These are phyloP conservation scores for Drosophila cardini DNA, from an alignment of 1,140 invertebrate species.

Conservation along the genomic window DNA sequence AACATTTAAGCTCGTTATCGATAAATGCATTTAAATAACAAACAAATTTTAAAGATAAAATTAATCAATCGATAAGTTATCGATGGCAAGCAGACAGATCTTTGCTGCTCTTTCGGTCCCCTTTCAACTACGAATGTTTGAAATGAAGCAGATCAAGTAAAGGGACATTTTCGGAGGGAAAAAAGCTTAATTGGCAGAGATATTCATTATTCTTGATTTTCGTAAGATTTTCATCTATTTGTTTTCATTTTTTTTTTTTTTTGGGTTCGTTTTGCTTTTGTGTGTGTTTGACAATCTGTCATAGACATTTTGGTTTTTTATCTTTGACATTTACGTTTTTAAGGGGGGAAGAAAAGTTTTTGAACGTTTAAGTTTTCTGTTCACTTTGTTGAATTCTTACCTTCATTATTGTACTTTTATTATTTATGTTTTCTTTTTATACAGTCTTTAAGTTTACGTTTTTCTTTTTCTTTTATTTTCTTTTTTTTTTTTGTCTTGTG, in stretches of 20 bases:
- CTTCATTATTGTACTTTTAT: conserved; percentile 68
- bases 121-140: neutral
- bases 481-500: conserved; percentile 32
- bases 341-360: conserved; percentile 39
- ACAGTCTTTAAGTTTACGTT: too few species aligned
- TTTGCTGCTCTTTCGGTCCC: conserved; percentile 1
- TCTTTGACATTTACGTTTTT: conserved; percentile 6
- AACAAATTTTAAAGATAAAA: too few species aligned
- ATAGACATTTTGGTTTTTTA: conserved; percentile 16
- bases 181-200: neutral
- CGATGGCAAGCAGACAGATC: conserved; percentile 1
- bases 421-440: conserved; percentile 42
- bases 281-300: conserved; percentile 16
- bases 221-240: neutral
- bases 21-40: neutral
- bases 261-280: neutral
- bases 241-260: conserved; percentile 2
- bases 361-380: conserved; percentile 61
- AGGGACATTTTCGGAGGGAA: conserved; percentile 6
- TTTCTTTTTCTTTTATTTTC: conserved; percentile 24
- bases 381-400: conserved; percentile 74
- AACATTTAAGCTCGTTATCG: neutral
- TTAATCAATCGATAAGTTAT: neutral
- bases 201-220: conserved; percentile 3
- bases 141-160: neutral